phyloP scores from a whole-genome alignment of 2,113 vertebrate genomes.

The Pedetes capensis region DNA sequence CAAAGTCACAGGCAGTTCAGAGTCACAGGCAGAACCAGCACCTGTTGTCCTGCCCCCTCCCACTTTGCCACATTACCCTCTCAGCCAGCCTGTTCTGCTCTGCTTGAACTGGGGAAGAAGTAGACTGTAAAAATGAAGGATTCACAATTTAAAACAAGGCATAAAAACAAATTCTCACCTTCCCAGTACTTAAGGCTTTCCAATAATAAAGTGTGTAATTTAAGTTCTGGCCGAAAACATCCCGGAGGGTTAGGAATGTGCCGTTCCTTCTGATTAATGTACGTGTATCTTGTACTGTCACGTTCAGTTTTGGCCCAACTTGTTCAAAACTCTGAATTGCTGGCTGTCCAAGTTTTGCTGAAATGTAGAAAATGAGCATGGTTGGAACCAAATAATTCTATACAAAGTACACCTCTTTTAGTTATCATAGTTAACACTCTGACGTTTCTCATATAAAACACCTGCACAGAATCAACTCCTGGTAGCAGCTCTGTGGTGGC shows the following conservation, averaged over 20 bases:
- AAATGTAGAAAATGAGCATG: conserved; percentile 61
- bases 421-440: background rate
- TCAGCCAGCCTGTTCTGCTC: background rate
- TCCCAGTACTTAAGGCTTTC: conserved; percentile 90
- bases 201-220: conserved; percentile 88
- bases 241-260: conserved; percentile 84
- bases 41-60: background rate
- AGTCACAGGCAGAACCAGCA: background rate
- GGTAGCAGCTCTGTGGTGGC: rapidly evolving
- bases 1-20: background rate
- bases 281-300: conserved; percentile 84
- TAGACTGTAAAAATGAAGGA: background rate
- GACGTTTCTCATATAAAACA: background rate
- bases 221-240: conserved; percentile 88
- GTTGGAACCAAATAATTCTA: conserved; percentile 55
- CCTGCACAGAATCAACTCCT: background rate
- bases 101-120: background rate
- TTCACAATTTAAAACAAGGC: background rate
- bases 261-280: conserved; percentile 81
- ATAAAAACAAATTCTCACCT: conserved; percentile 82
- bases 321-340: conserved; percentile 80
- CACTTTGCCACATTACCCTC: no score
- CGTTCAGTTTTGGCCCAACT: conserved; percentile 76
- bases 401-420: background rate
- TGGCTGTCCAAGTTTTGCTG: conserved; percentile 89